Evolutionary conservation across 2,797 vertebrate species (phyloP).

Genomic region (Pristis pectinata): DNA sequence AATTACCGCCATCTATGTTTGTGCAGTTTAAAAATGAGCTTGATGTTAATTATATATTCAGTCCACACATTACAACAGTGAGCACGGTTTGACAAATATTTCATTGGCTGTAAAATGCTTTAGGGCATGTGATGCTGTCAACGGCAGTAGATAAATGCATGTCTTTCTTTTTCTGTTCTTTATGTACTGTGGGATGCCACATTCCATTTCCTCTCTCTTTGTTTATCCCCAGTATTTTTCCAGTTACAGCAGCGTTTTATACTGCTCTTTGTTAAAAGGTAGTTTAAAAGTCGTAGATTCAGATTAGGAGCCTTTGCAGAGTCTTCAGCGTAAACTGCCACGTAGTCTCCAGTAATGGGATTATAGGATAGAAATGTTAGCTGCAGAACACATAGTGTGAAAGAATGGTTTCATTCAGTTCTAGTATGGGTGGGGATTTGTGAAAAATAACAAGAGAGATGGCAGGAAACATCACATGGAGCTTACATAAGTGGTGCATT

Average conservation of each 20-base stretch:
- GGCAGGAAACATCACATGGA: conserved; percentile 24
- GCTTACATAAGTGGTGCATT: conserved; percentile 17
- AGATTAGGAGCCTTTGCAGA: neutral
- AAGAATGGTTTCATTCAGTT: conserved; percentile 29
- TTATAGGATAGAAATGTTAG: neutral
- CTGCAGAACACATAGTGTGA: neutral
- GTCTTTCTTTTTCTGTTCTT: neutral
- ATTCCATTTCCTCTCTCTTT: neutral
- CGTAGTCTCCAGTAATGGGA: neutral
- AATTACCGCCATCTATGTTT: neutral
- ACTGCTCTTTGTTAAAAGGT: neutral
- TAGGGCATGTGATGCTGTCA: too few species aligned
- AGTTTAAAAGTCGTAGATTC: neutral
- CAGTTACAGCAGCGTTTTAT: neutral
- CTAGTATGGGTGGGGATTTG: neutral
- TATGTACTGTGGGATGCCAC: neutral
- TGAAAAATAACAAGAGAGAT: conserved; percentile 15
- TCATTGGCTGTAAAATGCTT: too few species aligned
- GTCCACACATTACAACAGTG: neutral
- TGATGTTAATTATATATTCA: neutral
- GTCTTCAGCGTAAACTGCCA: neutral
- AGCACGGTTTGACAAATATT: too few species aligned
- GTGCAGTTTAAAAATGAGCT: neutral
- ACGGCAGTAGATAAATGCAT: too few species aligned
- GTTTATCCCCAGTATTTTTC: neutral